phyloP scores from a whole-genome alignment of 2,113 vertebrate species.

The Silurus glanis region DNA sequence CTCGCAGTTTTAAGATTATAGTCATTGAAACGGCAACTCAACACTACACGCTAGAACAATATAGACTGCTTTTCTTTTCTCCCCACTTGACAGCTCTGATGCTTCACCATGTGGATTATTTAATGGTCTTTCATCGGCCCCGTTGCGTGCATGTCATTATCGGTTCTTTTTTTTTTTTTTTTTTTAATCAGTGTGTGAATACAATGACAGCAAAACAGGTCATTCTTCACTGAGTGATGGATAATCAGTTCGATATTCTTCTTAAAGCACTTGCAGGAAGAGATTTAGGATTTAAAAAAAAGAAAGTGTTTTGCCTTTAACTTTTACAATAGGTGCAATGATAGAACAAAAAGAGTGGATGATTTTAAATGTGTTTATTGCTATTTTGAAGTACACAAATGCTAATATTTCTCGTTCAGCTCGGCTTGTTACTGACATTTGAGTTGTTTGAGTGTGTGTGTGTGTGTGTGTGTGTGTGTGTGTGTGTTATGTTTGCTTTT shows the following conservation, averaged over 20 bases:
- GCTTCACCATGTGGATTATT: slow-evolving; percentile 31
- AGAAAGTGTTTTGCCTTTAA: slow-evolving; percentile 16
- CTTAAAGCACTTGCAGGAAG: slow-evolving; percentile 43
- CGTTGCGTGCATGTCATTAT: slow-evolving; percentile 36
- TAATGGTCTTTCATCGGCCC: slow-evolving; percentile 20
- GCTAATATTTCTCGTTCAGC: background rate
- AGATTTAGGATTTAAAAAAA: background rate
- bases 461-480: too few species aligned
- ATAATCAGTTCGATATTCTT: slow-evolving; percentile 32
- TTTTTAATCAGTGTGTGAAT: background rate
- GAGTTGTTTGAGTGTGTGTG: background rate
- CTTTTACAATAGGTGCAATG: slow-evolving; percentile 37
- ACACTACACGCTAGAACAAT: slow-evolving; percentile 44
- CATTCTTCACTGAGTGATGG: slow-evolving; percentile 24
- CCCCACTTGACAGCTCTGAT: slow-evolving; percentile 13
- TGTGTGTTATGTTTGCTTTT: background rate
- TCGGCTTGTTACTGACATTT: background rate
- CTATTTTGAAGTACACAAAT: background rate
- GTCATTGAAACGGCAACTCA: slow-evolving; percentile 5
- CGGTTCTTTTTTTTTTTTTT: background rate
- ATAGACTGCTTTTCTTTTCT: slow-evolving; percentile 15
- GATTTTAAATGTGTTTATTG: slow-evolving; percentile 10
- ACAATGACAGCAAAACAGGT: slow-evolving; percentile 13
- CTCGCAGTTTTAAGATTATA: slow-evolving; percentile 15
- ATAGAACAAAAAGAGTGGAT: slow-evolving; percentile 3